Evolutionary conservation across 2,888 invertebrate species (phyloP).

Genomic region (Onchidella celtica): DNA sequence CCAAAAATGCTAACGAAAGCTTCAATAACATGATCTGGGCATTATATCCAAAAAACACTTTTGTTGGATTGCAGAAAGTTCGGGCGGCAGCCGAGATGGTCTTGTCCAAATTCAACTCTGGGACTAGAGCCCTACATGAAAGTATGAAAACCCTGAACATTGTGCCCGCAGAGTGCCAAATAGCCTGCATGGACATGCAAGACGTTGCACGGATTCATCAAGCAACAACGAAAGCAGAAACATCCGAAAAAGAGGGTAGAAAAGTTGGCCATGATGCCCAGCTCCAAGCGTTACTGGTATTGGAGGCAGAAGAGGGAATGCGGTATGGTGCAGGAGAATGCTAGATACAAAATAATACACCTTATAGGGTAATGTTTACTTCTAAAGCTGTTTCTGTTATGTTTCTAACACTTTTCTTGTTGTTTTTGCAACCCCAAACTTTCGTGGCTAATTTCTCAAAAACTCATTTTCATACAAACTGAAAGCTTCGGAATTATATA

Average conservation of each 20-base stretch:
- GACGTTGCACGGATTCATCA: background rate
- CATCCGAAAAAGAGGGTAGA: background rate
- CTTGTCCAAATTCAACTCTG: background rate
- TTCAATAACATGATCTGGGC: conserved; percentile 41
- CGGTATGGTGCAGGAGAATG: conserved; percentile 13
- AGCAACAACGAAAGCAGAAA: background rate
- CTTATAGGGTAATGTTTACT: background rate
- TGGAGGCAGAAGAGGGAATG: background rate
- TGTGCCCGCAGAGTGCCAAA: background rate
- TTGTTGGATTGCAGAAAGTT: conserved; percentile 12
- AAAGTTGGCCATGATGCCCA: background rate
- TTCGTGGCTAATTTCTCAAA: background rate
- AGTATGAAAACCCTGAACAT: background rate
- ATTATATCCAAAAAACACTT: conserved; percentile 20
- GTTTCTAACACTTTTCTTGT: too few relatives aligned
- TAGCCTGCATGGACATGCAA: background rate
- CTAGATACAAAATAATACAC: background rate
- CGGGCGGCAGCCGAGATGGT: background rate
- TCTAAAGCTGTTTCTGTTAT: too few relatives aligned
- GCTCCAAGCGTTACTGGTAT: background rate
- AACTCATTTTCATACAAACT: background rate
- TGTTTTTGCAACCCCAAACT: too few relatives aligned
- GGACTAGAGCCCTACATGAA: background rate
- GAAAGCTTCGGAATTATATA: background rate
- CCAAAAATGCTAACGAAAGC: conserved; percentile 28